Evolutionary conservation across 2,797 vertebrate species (phyloP), one percentile per base, ranked within the genome.

Genomic region (Rhinella marina): DNA sequence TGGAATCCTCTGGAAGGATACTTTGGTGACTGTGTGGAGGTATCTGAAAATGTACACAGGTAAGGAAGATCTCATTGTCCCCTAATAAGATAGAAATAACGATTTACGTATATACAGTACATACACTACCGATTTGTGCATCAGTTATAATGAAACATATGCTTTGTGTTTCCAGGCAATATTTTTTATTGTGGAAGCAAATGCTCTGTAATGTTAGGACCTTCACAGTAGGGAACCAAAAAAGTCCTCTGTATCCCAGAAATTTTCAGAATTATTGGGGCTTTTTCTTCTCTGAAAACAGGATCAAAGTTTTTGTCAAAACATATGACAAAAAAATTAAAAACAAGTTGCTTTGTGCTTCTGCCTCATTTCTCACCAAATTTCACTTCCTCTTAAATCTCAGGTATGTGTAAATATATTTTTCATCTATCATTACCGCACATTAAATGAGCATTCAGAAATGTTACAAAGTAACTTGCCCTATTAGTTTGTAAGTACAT

Each of bases 211-310:
- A 41, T 41, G 41, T 6, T 6, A 41, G 5, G 5, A 41, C 41
- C 7, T 1, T 19, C 59, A 68, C 62, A 64, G 6, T 5, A 13
- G 25, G 21, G 27, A 68, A 68, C 10, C 16, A 68, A 68, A 11
- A n/a, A 62, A 62, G 6, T 66, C 64, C 10, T 66, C n/a, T 68
- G 13, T 41, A 72, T 19, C 17, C 29, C 9, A 7, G 41, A 72
- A 1, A 41, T 2, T 48, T 21, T 41, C 32, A 48, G 9, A 72
- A 72, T 72, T 72, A 72, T 17, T 72, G 70, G 70, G 70, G 41
- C 70, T 72, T 72, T 72, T 72, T 72, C 70, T 72, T 72, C 17
- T 41, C 16, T 41, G 25, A 41, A 70, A 72, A 72, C 70, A 72
- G 29, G 19, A 72, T 41, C 50, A 50, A 23, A 54, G 48, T 6